Evolutionary conservation across 1,140 invertebrate species (phyloP).

Genomic region (Lordiphosa clarofinis): DNA sequence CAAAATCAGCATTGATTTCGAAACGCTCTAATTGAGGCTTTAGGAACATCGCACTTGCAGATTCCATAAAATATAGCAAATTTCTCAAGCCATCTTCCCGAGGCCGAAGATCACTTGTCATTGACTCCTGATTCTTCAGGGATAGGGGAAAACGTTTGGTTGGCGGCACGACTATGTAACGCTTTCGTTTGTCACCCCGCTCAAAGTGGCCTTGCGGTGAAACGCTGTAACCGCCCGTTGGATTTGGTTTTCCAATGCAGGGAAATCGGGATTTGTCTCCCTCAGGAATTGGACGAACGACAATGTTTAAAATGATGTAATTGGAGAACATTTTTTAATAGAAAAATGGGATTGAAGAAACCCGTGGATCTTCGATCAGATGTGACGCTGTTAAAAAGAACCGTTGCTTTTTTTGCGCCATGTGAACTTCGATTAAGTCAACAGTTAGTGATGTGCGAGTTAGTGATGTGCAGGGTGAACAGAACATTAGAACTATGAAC

Average conservation of each 20-base stretch:
- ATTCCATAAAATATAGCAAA: slow-evolving; percentile 26
- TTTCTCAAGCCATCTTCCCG: slow-evolving; percentile 29
- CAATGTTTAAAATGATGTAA: slow-evolving; percentile 2
- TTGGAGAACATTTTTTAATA: too few species aligned
- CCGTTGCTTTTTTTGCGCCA: too few species aligned
- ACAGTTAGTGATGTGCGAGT: too few species aligned
- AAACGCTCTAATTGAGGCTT: not conserved
- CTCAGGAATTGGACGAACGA: not conserved
- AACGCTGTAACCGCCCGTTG: slow-evolving; percentile 34
- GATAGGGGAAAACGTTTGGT: slow-evolving; percentile 11
- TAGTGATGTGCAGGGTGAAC: too few species aligned
- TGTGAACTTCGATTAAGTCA: too few species aligned
- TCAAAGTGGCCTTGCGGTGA: slow-evolving; percentile 31
- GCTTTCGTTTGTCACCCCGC: not conserved
- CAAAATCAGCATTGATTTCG: slow-evolving; percentile 23
- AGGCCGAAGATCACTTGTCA: not conserved
- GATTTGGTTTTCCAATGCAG: not conserved
- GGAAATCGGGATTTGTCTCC: slow-evolving; percentile 23
- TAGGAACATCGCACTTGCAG: not conserved
- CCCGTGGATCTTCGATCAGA: too few species aligned
- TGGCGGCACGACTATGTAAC: slow-evolving; percentile 16
- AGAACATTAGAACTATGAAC: too few species aligned
- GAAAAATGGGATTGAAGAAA: too few species aligned
- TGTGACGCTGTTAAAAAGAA: too few species aligned
- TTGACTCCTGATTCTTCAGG: not conserved